Evolutionary conservation across 2,113 vertebrate species (phyloP).

Genomic region (Salvelinus fontinalis): DNA sequence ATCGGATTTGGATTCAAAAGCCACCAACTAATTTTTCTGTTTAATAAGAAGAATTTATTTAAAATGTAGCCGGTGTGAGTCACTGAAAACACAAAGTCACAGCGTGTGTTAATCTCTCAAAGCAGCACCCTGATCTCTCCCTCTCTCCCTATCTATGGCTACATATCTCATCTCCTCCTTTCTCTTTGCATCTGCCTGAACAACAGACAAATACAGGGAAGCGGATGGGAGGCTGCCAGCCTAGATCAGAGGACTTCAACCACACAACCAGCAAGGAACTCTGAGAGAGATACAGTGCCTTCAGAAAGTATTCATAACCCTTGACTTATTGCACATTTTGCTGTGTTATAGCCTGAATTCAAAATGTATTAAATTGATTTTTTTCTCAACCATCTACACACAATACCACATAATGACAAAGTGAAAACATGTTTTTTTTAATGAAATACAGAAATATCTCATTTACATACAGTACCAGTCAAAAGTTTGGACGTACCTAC

Average conservation of each 20-base stretch:
- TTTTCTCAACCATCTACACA: no score
- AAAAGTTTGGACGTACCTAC: no score
- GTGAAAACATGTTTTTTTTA: no score
- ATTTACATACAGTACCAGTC: no score
- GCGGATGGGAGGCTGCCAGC: neutral
- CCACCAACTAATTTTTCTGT: neutral
- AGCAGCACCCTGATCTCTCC: neutral
- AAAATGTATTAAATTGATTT: no score
- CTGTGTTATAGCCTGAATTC: no score
- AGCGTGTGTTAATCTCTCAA: neutral
- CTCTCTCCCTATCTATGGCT: neutral
- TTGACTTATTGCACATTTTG: no score
- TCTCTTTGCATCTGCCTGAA: constrained; percentile 1
- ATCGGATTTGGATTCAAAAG: no score
- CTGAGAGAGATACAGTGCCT: neutral
- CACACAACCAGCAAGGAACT: neutral
- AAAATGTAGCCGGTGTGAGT: neutral
- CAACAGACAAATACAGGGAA: neutral
- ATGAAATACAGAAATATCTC: no score
- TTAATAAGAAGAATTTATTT: neutral
- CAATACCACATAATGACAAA: no score
- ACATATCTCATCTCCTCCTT: constrained; percentile 3
- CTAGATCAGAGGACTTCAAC: neutral
- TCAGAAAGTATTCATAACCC: no score
- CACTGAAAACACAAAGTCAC: neutral